These are phyloP conservation scores for Helicolenus hilgendorfi DNA, from an alignment of 2,797 vertebrate species.

Conservation along the genomic window DNA sequence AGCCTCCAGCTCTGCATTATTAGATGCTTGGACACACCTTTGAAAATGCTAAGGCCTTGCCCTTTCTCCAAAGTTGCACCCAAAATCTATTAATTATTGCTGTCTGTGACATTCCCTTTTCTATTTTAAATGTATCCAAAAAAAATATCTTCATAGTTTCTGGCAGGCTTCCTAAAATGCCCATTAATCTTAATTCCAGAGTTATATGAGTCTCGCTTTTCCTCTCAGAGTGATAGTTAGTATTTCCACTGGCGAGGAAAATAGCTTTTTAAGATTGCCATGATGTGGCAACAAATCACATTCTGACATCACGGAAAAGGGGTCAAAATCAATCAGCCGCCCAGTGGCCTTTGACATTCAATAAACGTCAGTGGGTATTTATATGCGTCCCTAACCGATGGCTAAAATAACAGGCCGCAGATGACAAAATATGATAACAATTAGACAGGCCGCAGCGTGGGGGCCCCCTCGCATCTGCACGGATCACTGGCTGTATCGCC, in stretches of 20 bases:
- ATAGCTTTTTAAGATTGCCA: constrained; percentile 87
- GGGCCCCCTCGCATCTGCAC: constrained; percentile 62
- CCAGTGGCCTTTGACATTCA: constrained; percentile 88
- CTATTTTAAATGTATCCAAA: constrained; percentile 72
- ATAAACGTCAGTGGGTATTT: constrained; percentile 85
- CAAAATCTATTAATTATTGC: constrained; percentile 78
- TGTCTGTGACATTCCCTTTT: constrained; percentile 67
- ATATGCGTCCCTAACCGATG: constrained; percentile 72
- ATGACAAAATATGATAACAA: constrained; percentile 86
- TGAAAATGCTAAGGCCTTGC: constrained; percentile 21
- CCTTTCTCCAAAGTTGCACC: constrained; percentile 56
- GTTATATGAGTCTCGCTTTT: constrained; percentile 70
- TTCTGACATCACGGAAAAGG: constrained; percentile 77
- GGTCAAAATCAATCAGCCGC: constrained; percentile 88
- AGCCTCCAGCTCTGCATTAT: constrained; percentile 16
- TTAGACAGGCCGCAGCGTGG: constrained; percentile 64
- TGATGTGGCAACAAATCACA: constrained; percentile 89
- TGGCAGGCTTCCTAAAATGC: constrained; percentile 82
- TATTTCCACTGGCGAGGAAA: constrained; percentile 84
- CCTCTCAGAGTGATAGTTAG: constrained; percentile 81
- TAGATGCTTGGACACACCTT: constrained; percentile 41
- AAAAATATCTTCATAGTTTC: constrained; percentile 80
- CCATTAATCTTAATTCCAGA: constrained; percentile 89
- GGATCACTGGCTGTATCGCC: constrained; percentile 67
- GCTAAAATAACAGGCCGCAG: constrained; percentile 76